phyloP scores from a whole-genome alignment of 2,888 invertebrate species.

The Syritta pipiens region DNA sequence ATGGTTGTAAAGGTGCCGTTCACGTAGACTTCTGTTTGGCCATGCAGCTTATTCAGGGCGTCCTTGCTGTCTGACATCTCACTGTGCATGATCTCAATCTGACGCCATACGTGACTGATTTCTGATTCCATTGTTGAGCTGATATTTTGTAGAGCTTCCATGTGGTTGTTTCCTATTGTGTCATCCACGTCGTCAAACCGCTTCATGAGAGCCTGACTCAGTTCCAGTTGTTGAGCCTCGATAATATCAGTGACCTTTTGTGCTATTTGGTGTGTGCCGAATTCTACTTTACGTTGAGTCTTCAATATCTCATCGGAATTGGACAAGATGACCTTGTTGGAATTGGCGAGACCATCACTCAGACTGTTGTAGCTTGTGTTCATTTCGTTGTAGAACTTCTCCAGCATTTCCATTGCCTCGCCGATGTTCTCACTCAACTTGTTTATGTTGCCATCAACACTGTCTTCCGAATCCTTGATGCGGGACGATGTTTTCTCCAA shows the following conservation, averaged over 20 bases:
- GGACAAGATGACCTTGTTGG: conserved; percentile 89
- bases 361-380: conserved; percentile 81
- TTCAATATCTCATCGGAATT: conserved; percentile 92
- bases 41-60: conserved; percentile 86
- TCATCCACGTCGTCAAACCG: conserved; percentile 86
- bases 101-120: conserved; percentile 92
- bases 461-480: conserved; percentile 81
- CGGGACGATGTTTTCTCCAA: conserved; percentile 80
- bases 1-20: conserved; percentile 88
- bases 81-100: conserved; percentile 92
- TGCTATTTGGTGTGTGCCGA: conserved; percentile 90
- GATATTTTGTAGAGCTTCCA: conserved; percentile 85
- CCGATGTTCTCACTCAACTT: conserved; percentile 83
- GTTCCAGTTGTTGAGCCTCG: conserved; percentile 83
- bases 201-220: conserved; percentile 84
- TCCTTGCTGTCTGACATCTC: conserved; percentile 88
- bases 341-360: conserved; percentile 80
- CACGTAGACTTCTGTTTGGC: conserved; percentile 88
- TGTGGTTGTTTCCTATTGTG: conserved; percentile 86
- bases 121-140: conserved; percentile 89
- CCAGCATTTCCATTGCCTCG: conserved; percentile 81
- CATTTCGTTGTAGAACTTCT: conserved; percentile 81
- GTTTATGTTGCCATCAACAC: conserved; percentile 80
- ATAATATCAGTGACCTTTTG: conserved; percentile 87
- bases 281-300: conserved; percentile 90